phyloP scores from a whole-genome alignment of 2,888 invertebrate genomes.

The Punctoribates punctum region DNA sequence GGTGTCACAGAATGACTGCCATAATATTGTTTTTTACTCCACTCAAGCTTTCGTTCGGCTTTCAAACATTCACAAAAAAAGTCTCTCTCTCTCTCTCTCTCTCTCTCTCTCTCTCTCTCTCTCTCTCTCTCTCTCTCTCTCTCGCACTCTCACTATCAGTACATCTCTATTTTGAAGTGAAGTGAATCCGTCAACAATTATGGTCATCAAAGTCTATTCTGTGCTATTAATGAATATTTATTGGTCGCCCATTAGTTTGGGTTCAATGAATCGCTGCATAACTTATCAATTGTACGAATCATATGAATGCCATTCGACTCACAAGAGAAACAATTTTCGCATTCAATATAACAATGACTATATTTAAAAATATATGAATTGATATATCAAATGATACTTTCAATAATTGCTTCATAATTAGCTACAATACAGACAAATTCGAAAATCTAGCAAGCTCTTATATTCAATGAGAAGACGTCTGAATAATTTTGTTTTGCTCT shows the following conservation, averaged over 20 bases:
- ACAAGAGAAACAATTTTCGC: no score
- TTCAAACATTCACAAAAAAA: neutral
- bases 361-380: no score
- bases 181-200: neutral
- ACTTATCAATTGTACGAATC: neutral
- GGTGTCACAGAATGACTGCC: neutral
- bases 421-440: no score
- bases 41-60: neutral
- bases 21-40: slow-evolving; percentile 6
- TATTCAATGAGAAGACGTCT: no score
- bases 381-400: no score
- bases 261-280: slow-evolving; percentile 3
- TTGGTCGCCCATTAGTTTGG: slow-evolving; percentile 4
- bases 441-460: no score
- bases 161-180: neutral
- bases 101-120: slow-evolving; percentile 28
- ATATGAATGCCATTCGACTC: neutral
- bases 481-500: no score
- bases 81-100: neutral
- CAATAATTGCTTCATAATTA: no score
- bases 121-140: slow-evolving; percentile 39
- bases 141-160: neutral
- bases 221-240: neutral
- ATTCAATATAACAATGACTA: no score
- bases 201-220: neutral